These are phyloP conservation scores for Epizoanthus rinbou DNA, from an alignment of 92 coral and sea anemone species.

Conservation along the genomic window DNA sequence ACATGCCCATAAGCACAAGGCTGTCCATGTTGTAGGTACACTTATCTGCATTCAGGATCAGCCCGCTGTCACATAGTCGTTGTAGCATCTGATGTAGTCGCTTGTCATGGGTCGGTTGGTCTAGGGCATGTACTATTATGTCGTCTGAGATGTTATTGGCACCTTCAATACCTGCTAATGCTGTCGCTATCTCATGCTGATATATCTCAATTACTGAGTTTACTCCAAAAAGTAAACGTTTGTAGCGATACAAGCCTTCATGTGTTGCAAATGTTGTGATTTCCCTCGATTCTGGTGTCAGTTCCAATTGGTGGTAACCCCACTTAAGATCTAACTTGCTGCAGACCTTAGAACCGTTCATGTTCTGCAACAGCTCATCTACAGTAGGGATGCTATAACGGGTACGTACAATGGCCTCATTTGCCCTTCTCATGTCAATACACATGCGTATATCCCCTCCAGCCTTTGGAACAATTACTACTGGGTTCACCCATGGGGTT, in stretches of 20 bases:
- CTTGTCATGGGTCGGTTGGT: constrained; percentile 56
- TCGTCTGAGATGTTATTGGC: constrained; percentile 70
- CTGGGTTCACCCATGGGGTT: constrained; percentile 59
- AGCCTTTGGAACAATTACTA: constrained; percentile 47
- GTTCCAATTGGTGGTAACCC: constrained; percentile 46
- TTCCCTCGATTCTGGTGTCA: constrained; percentile 43
- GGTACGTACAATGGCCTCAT: constrained; percentile 31
- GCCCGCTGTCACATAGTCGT: constrained; percentile 49
- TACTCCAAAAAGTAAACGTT: constrained; percentile 54
- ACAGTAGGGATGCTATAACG: constrained; percentile 46
- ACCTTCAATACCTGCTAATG: constrained; percentile 51
- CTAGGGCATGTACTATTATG: constrained; percentile 60
- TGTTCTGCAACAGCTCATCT: constrained; percentile 43
- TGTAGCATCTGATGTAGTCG: constrained; percentile 49
- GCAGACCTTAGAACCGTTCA: constrained; percentile 43
- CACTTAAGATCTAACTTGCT: constrained; percentile 46
- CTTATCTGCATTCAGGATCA: constrained; percentile 59
- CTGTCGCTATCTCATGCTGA: constrained; percentile 63
- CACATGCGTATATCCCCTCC: constrained; percentile 48
- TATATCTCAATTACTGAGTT: constrained; percentile 60
- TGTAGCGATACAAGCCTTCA: constrained; percentile 41
- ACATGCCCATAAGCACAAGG: constrained; percentile 61
- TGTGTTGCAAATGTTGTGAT: constrained; percentile 46
- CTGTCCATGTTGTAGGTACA: constrained; percentile 58
- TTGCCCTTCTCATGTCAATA: constrained; percentile 42